Evolutionary conservation across 2,113 vertebrate species (phyloP).

Genomic region (Phoxinus phoxinus): DNA sequence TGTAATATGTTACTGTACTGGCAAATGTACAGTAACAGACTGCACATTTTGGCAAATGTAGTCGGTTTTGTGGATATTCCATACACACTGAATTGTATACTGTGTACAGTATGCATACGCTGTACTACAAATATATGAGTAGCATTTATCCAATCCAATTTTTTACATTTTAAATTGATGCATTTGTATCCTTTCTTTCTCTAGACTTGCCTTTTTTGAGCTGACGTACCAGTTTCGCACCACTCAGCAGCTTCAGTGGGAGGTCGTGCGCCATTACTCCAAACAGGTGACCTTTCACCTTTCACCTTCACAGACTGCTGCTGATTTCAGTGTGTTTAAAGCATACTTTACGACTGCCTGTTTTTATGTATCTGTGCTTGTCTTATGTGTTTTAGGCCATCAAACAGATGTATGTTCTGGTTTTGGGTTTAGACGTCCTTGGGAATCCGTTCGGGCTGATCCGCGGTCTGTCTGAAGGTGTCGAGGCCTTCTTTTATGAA

Average conservation of each 20-base stretch:
- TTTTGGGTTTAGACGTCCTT: conserved; percentile 96
- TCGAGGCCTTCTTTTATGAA: conserved; percentile 98
- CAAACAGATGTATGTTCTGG: conserved; percentile 97
- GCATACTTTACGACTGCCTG: too few species aligned
- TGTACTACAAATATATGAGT: background rate
- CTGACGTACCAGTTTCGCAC: conserved; percentile 88
- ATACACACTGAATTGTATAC: background rate
- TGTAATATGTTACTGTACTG: background rate
- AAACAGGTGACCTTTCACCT: conserved; percentile 83
- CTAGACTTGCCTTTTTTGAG: conserved; percentile 90
- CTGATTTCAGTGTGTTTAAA: background rate
- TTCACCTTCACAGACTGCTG: background rate
- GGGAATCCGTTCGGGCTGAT: conserved; percentile 97
- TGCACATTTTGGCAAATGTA: background rate
- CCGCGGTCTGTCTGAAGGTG: conserved; percentile 94
- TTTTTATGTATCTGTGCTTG: background rate
- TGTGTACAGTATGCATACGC: background rate
- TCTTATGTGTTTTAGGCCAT: conserved; percentile 82
- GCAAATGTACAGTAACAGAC: too few species aligned
- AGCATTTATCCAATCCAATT: background rate
- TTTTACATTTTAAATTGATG: too few species aligned
- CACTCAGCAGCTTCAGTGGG: conserved; percentile 87
- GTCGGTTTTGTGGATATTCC: background rate
- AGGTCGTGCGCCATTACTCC: conserved; percentile 90
- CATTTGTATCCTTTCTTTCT: background rate